Base-by-base conservation (phyloP, 2,888 invertebrate genomes). In the Pecten maximus region DNA sequence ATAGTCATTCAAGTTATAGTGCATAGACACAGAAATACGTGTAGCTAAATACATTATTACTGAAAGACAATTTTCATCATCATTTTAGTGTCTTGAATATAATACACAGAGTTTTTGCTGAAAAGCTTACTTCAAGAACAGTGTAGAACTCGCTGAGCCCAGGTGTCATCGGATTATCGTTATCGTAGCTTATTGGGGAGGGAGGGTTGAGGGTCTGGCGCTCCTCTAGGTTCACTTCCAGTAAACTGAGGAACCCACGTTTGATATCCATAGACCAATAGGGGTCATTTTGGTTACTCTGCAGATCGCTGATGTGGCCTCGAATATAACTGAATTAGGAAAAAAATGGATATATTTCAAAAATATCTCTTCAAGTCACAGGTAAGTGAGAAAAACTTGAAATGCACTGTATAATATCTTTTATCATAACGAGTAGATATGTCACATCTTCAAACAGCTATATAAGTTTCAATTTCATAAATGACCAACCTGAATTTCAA, bases 191-290 rank as follows among this genome's bases (percentile, higher is more conserved):
- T 3, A 92, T 87, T 54, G 92, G 89, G 50, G 93, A 92, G 15
- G 88, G 91, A 23, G 88, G 90, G 23, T 89, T 90, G 19, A 94
- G 89, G 39, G 92, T 89, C 54, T 90, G 93, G 87, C 94, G 91
- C 50, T 94, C 95, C 39, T 95, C 93, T 40, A 95, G 91, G 93
- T 95, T 95, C 23, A 97, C 91, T 90, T 96, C 95, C 44, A 96
- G 89, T 60, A 96, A 88, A 60, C 95, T 94, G 40, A 96, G 95
- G 74, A 96, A 91, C 89, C 96, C 96, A 91, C 96, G 95, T 95
- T 97, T 97, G 92, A 97, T 95, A 95, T 97, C 97, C 89, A 96
- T 94, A n/a, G 97, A 96, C 95, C 96, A 96, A 23, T 93, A 92
- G 0, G 97, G 96, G 39, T 97, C 96, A 86, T 94, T 94, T 2